Evolutionary conservation across 2,888 invertebrate genomes (phyloP), one percentile per base, ranked within the genome.

Genomic region (Pristionchus exspectatus): DNA sequence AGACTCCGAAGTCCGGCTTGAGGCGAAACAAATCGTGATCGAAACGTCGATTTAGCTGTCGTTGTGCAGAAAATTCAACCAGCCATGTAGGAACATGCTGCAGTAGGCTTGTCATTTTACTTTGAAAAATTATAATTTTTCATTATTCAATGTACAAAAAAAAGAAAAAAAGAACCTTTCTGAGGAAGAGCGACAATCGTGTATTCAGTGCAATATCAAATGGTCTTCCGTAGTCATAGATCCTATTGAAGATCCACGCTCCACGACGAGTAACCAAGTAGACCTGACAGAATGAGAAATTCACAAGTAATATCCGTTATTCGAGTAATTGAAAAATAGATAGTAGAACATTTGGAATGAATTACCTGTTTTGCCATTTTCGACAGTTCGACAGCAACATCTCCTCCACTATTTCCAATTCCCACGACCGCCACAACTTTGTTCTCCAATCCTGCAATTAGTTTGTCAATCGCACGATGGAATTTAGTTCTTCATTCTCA

Each of bases 381-480:
- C 83, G 95, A 95, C 54, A 96, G 90, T 91, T 96, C 96, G 1
- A 96, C 96, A 10, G 96, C 96, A 66, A 96, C 95, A 91, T 96
- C 96, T n/a, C 95, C 95, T 44, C 95, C 96, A 2, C 96, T 96
- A 90, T 96, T 96, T 24, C 96, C 96, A 66, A 96, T 93, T 93
- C 96, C 96, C 5, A 96, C 95, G 24, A 96, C 95, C 0, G 96
- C 93, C 0, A 96, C 95, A 7, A 92, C 92, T 90, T 96, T 95
- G 85, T 95, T 95, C 54, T 94, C 94, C 91, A 95, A 95, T 9
- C 94, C 93, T 91, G 27, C 50, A 91, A 50, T 44, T 24, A 81
- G 12, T 9, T 21, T 10, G 5, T 81, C 21, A 18, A 24, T 30
- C 16, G 33, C 4, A 7, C 44, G 44, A 3, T 50, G 44, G 44